phyloP scores from a whole-genome alignment of 2,888 invertebrate genomes.

The Melinaea marsaeus region DNA sequence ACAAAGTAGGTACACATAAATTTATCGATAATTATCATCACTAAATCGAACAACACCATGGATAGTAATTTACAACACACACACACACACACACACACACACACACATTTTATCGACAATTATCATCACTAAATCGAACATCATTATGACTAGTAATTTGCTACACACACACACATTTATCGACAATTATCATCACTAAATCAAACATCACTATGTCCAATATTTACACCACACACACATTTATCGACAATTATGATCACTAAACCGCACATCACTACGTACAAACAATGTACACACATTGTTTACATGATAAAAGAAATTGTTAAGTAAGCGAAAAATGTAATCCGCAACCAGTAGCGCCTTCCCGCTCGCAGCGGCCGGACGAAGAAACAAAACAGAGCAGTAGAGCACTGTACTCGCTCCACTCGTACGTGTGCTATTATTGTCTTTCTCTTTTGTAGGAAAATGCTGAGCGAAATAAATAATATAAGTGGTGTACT shows the following conservation, averaged over 20 bases:
- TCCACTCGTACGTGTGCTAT: slow-evolving; percentile 58
- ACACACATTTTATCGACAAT: too few species aligned
- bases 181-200: too few species aligned
- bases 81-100: too few species aligned
- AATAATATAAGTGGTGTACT: slow-evolving; percentile 77
- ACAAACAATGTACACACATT: too few species aligned
- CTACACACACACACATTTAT: too few species aligned
- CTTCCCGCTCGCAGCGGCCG: slow-evolving; percentile 77
- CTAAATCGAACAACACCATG: background rate
- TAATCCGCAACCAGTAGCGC: slow-evolving; percentile 71
- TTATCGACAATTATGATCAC: too few species aligned
- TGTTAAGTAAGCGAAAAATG: slow-evolving; percentile 49
- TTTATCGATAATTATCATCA: background rate
- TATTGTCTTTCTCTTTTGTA: slow-evolving; percentile 74
- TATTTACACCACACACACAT: too few species aligned
- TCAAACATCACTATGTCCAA: too few species aligned
- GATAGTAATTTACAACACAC: too few species aligned
- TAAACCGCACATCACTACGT: too few species aligned
- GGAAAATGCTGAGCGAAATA: slow-evolving; percentile 76
- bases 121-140: too few species aligned
- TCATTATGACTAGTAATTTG: too few species aligned
- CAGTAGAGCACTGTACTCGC: slow-evolving; percentile 60
- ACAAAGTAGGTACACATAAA: background rate
- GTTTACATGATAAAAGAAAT: slow-evolving; percentile 51
- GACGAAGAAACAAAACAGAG: slow-evolving; percentile 72